Percentiles rank a stretch among this genome's conserved stretches.
These are phyloP conservation scores for Nephrotoma flavescens DNA, from an alignment of 2,888 invertebrate species.

Conservation along the genomic window DNA sequence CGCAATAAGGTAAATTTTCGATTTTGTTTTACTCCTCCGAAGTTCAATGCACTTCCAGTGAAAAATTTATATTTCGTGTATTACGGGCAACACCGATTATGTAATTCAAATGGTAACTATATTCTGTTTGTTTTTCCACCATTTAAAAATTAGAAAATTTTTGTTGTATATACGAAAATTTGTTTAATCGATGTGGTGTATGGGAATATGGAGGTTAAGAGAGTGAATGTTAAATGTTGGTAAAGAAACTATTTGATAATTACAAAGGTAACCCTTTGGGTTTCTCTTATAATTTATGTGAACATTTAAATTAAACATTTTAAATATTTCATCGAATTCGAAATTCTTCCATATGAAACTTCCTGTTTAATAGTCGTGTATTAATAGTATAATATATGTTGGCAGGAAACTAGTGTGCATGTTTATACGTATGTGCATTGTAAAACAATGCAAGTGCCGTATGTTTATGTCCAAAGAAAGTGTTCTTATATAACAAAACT, in stretches of 20 bases:
- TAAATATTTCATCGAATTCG: neutral
- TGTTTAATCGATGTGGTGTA: neutral
- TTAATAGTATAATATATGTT: neutral
- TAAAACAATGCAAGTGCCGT: neutral
- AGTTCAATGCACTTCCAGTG: neutral
- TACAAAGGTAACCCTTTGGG: neutral
- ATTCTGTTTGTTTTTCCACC: neutral
- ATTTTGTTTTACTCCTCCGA: neutral
- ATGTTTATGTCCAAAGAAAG: too few relatives aligned
- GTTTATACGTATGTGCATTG: neutral
- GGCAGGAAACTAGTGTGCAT: neutral
- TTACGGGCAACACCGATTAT: neutral
- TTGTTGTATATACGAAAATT: neutral
- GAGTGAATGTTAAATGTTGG: neutral
- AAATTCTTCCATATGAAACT: neutral
- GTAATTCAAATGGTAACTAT: neutral
- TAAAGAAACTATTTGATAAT: neutral
- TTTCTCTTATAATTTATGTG: neutral
- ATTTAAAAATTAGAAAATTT: neutral
- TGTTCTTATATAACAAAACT: neutral
- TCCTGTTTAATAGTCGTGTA: neutral
- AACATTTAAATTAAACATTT: neutral
- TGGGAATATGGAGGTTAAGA: neutral
- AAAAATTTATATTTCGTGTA: neutral
- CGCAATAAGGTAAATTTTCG: neutral